Conservation (phyloP, 2,888 invertebrate species). For the Conomelus anceps region DNA sequence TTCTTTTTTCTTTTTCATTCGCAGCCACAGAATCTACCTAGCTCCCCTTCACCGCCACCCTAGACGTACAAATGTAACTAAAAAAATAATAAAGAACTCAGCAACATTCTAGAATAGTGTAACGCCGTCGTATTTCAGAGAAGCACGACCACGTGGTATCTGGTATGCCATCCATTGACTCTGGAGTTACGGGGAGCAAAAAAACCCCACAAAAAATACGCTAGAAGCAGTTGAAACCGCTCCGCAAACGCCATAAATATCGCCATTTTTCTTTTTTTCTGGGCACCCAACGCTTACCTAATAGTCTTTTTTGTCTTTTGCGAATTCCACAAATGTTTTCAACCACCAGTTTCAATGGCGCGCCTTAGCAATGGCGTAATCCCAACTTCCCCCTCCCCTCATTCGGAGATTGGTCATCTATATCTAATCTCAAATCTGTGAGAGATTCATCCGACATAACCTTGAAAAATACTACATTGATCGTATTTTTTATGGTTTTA, state of each 20-base stretch:
- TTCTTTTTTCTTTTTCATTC: background rate
- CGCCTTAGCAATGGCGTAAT: background rate
- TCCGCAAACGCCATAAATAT: background rate
- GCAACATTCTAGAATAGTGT: background rate
- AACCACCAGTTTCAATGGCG: background rate
- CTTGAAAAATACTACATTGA: background rate
- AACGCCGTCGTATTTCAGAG: background rate
- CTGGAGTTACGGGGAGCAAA: background rate
- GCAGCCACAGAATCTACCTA: background rate
- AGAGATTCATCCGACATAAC: background rate
- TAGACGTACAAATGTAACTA: background rate
- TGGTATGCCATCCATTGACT: background rate
- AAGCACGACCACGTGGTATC: background rate
- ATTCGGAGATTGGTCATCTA: background rate
- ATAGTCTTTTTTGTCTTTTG: background rate
- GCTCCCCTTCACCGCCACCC: background rate
- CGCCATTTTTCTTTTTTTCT: background rate
- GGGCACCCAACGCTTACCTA: background rate
- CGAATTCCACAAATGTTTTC: background rate
- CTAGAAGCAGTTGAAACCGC: background rate
- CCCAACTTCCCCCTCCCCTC: background rate
- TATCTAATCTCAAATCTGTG: background rate
- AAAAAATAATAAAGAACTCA: background rate
- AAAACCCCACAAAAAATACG: background rate
- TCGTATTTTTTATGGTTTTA: background rate